Evolutionary conservation across 2,888 invertebrate genomes (phyloP), one percentile per base, ranked within the genome.

Genomic region (Drosophila mulleri): DNA sequence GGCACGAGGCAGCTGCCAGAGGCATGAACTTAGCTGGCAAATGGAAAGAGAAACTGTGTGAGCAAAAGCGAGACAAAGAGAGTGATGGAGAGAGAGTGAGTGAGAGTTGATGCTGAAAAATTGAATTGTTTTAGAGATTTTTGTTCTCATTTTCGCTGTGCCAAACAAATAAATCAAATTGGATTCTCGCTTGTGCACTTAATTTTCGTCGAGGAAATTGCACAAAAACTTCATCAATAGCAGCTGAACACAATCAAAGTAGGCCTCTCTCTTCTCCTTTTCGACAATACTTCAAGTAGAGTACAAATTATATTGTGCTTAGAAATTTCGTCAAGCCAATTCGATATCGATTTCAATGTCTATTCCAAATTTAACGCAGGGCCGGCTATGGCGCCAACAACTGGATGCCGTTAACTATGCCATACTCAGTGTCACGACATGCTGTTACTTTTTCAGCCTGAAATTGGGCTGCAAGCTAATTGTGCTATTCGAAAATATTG

Each of bases 91-190:
- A 11, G 23, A 7, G 14, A 20, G 16, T 7, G 14, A 18, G 14
- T 11, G 16, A 29, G n/a, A 67, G 44, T 18, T n/a, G 29, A 62
- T 16, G 80, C 72, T 78, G 65, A 72, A 88, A 83, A 86, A 89
- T 89, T 89, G 88, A 89, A 89, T 86, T 86, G 90, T 86, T 81
- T 86, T 88, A 85, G 88, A 85, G 88, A 89, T 89, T 88, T 81
- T 70, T 67, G 50, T 62, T 78, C 81, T 76, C 68, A 68, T 58
- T 71, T 58, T 62, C 63, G 64, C 67, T 72, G 73, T 62, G 67
- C 69, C 65, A 73, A 78, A 78, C 87, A 75, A 81, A 86, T 89
- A 88, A 87, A 88, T 88, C 90, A 85, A 87, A 87, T 88, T 87
- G 88, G 80, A 81, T 86, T 86, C 89, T 89, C 77, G 54, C 81